phyloP scores from a whole-genome alignment of 2,888 invertebrate species.

The Agrilus biguttatus region DNA sequence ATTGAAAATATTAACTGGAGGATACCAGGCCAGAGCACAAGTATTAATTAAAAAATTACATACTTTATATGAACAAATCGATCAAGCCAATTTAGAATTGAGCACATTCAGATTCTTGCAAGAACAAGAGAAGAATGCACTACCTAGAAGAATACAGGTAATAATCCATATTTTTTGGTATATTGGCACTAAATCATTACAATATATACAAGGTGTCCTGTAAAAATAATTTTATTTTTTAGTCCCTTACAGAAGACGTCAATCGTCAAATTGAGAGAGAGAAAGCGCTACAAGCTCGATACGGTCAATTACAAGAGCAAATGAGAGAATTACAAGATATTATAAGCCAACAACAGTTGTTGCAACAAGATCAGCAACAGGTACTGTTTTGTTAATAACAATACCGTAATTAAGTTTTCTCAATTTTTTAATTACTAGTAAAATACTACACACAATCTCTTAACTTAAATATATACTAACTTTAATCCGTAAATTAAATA shows the following conservation, averaged over 20 bases:
- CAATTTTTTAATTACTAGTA: too few relatives aligned
- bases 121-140: conserved; percentile 77
- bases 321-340: conserved; percentile 29
- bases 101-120: conserved; percentile 84
- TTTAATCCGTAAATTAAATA: too few relatives aligned
- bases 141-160: conserved; percentile 81
- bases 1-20: conserved; percentile 85
- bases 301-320: conserved; percentile 57
- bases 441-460: too few relatives aligned
- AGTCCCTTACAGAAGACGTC: conserved; percentile 84
- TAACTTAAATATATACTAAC: too few relatives aligned
- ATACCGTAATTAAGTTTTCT: too few relatives aligned
- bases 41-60: conserved; percentile 76
- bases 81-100: conserved; percentile 76
- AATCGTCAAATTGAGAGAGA: conserved; percentile 85
- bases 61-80: conserved; percentile 78
- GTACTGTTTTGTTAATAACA: too few relatives aligned
- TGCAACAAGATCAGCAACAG: conserved; percentile 5
- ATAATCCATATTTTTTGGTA: conserved; percentile 8
- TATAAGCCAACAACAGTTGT: conserved; percentile 12
- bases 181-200: not conserved
- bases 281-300: conserved; percentile 70
- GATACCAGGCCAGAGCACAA: conserved; percentile 67
- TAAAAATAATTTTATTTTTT: conserved; percentile 15
- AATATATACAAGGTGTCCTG: not conserved